Evolutionary conservation across 2,113 vertebrate species (phyloP).

Genomic region (Ascaphus truei): DNA sequence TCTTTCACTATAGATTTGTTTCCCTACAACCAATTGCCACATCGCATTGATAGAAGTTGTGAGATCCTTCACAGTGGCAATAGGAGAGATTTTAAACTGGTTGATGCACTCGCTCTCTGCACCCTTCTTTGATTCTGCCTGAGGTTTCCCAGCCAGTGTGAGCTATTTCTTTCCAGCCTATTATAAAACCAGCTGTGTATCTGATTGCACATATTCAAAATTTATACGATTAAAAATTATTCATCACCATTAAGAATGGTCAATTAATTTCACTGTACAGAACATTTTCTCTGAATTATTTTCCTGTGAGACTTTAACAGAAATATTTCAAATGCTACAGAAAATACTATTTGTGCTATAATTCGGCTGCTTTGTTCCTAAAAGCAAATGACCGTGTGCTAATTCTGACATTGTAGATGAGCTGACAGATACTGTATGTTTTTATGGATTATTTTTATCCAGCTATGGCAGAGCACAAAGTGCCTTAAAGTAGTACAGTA

Average conservation of each 20-base stretch:
- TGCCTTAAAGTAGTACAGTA: neutral
- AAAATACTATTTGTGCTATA: neutral
- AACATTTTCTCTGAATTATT: neutral
- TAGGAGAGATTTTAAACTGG: neutral
- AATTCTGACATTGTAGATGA: neutral
- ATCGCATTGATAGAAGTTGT: too few species aligned
- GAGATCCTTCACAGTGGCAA: too few species aligned
- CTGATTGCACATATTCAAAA: constrained; percentile 3
- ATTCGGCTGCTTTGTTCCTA: neutral
- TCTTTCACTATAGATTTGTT: too few species aligned
- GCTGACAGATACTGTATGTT: neutral
- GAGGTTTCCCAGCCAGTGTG: neutral
- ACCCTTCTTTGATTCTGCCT: neutral
- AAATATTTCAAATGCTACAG: neutral
- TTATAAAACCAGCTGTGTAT: constrained; percentile 1
- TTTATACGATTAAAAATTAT: constrained; percentile 6
- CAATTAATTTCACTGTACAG: neutral
- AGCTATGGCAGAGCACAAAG: neutral
- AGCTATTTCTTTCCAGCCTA: neutral
- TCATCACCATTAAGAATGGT: neutral
- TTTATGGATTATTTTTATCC: neutral
- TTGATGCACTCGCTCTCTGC: neutral
- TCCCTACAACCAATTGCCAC: too few species aligned
- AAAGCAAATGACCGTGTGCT: neutral
- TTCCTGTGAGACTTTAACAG: neutral